A percentile compares a stretch with the other conserved stretches of the same genome.
Evolutionary conservation across 1,140 invertebrate genomes (phyloP).

Genomic region (Caenorhabditis brenneri): DNA sequence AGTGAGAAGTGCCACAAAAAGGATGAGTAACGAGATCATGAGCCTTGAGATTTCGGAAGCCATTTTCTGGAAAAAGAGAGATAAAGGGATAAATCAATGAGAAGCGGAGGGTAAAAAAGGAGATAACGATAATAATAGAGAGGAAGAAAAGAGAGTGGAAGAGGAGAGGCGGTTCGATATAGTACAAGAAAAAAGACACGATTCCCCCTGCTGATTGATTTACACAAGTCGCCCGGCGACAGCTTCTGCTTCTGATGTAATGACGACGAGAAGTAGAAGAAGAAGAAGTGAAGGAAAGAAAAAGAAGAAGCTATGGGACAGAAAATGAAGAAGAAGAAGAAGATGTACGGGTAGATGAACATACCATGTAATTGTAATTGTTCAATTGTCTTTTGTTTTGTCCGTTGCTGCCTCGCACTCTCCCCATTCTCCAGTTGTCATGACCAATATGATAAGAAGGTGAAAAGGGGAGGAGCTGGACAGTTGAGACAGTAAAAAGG

Average conservation of each 20-base stretch:
- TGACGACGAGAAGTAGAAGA: constrained; percentile 4
- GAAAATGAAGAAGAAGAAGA: background rate
- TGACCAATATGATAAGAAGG: constrained; percentile 39
- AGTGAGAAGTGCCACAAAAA: background rate
- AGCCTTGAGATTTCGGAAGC: constrained; percentile 17
- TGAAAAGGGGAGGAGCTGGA: constrained; percentile 31
- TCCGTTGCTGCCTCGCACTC: background rate
- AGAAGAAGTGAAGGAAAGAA: too few species aligned
- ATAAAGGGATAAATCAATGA: constrained; percentile 11
- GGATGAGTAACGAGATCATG: background rate
- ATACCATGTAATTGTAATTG: constrained; percentile 41
- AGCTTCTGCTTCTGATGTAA: constrained; percentile 42
- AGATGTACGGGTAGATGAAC: constrained; percentile 38
- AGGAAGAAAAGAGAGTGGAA: background rate
- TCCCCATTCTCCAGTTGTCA: constrained; percentile 5
- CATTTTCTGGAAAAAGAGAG: background rate
- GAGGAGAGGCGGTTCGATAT: constrained; percentile 25
- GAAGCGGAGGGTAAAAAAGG: constrained; percentile 2
- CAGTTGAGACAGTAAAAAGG: background rate
- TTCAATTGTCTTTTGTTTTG: constrained; percentile 39
- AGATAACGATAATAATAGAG: constrained; percentile 9
- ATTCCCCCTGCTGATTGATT: constrained; percentile 38
- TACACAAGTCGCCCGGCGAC: constrained; percentile 28
- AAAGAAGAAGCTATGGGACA: background rate
- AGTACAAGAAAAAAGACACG: constrained; percentile 39